Conservation (phyloP, 1,140 invertebrate species). For the Agrypnia vestita region DNA sequence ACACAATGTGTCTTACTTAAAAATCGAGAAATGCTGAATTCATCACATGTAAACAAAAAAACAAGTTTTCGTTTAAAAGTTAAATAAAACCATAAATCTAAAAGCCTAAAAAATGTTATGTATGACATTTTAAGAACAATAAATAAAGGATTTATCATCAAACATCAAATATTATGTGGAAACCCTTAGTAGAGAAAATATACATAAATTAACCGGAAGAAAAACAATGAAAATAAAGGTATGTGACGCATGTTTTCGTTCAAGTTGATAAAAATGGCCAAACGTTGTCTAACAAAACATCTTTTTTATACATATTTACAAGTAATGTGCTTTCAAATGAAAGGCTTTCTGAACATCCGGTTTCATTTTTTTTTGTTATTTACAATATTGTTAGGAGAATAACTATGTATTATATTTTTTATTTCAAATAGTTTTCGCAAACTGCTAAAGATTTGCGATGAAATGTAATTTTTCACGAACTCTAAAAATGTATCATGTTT, state of each 20-base stretch:
- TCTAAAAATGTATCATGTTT: neutral
- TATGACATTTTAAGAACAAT: no score
- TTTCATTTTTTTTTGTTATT: slow-evolving; percentile 13
- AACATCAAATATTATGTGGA: no score
- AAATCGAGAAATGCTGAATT: no score
- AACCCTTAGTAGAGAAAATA: no score
- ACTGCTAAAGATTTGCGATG: slow-evolving; percentile 26
- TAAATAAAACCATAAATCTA: no score
- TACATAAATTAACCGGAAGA: no score
- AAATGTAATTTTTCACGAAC: slow-evolving; percentile 25
- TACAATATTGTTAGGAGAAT: slow-evolving; percentile 30
- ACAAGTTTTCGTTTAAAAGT: no score
- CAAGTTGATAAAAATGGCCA: neutral
- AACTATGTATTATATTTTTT: neutral
- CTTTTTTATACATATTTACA: slow-evolving; percentile 41
- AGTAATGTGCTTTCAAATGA: slow-evolving; percentile 7
- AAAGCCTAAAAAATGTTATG: no score
- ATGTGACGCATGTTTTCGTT: no score
- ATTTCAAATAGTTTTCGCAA: slow-evolving; percentile 18
- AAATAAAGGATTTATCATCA: no score
- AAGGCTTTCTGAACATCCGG: neutral
- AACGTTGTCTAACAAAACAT: slow-evolving; percentile 8
- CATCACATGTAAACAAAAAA: no score
- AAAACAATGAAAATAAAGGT: no score
- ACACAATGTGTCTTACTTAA: neutral